Evolutionary conservation across 2,113 vertebrate genomes (phyloP).

Genomic region (Chloropsis cyanopogon): DNA sequence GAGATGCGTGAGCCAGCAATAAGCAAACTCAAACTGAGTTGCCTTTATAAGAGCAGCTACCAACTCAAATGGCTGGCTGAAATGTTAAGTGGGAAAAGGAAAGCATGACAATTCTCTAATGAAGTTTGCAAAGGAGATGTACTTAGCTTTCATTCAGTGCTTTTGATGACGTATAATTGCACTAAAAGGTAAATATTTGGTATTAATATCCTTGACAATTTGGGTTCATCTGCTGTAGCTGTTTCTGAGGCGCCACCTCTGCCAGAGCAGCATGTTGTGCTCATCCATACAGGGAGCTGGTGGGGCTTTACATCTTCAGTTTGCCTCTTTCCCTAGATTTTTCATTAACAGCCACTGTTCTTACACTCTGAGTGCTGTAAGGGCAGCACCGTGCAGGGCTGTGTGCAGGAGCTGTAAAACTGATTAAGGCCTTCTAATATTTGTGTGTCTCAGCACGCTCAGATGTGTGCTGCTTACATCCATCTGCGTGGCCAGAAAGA

Average conservation of each 20-base stretch:
- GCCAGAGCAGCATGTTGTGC: neutral
- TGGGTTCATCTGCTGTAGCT: neutral
- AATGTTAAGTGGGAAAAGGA: neutral
- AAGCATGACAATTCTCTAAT: neutral
- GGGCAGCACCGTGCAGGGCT: fast-evolving
- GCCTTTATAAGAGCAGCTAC: neutral
- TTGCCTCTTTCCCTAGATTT: neutral
- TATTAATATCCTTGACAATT: neutral
- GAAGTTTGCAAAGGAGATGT: neutral
- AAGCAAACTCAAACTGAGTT: neutral
- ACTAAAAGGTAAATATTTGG: slow-evolving; percentile 32
- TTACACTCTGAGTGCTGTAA: neutral
- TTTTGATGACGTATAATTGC: neutral
- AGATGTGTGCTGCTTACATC: neutral
- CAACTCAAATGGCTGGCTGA: neutral
- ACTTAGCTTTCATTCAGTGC: neutral
- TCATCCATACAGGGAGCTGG: fast-evolving
- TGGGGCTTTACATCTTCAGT: neutral
- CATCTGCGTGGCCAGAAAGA: neutral
- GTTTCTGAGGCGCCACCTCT: fast-evolving
- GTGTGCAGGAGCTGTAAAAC: neutral
- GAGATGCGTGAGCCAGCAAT: neutral
- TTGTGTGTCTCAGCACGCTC: fast-evolving
- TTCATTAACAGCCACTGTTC: neutral
- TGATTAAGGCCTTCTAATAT: neutral